Base-by-base conservation (phyloP, 2,888 invertebrate genomes). In the Pseudococcus longispinus region DNA sequence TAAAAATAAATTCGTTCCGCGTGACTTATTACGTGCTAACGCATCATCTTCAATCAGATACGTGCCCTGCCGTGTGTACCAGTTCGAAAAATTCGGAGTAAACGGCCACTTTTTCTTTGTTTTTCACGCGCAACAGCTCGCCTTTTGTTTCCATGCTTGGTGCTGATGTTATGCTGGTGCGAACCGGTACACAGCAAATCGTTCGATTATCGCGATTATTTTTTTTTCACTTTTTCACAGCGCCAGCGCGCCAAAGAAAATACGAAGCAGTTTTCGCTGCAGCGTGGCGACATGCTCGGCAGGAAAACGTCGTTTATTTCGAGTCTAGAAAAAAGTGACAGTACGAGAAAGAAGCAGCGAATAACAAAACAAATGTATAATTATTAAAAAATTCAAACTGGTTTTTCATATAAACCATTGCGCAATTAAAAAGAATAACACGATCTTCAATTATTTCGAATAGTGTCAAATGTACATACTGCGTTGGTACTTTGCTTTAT, bases 11-110 rank as follows among this genome's bases (percentile, higher is more conserved):
- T 85, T 85, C 65, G 65, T 65, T 26, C 85, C 26, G 85, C 85
- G 85, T 85, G 85, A 85, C 85, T 85, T 85, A 85, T 85, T 85
- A 85, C 65, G 44, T 26, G 85, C 60, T 65, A 85, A 85, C 42
- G 65, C 70, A 44, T 85, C 60, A 65, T 85, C 85, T 85, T 42
- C 42, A 26, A 44, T 85, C 70, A 70, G 85, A 85, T 85, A 85
- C 29, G 77, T 29, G 70, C 70, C 20, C n/a, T 74, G 74, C 32
- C 8, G 18, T 20, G 51, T 70, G 29, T 70, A 70, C 70, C 70
- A 70, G 70, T 70, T 70, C 18, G 70, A 70, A 26, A 80, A 80
- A 80, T 80, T 80, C 77, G 42, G 77, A 18, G 26, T 70, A 70
- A 29, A 26, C 15, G 29, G 29, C 15, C 6, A 18, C 11, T 26